Evolutionary conservation across 2,113 vertebrate species (phyloP).

Genomic region (Muscicapa adusta): DNA sequence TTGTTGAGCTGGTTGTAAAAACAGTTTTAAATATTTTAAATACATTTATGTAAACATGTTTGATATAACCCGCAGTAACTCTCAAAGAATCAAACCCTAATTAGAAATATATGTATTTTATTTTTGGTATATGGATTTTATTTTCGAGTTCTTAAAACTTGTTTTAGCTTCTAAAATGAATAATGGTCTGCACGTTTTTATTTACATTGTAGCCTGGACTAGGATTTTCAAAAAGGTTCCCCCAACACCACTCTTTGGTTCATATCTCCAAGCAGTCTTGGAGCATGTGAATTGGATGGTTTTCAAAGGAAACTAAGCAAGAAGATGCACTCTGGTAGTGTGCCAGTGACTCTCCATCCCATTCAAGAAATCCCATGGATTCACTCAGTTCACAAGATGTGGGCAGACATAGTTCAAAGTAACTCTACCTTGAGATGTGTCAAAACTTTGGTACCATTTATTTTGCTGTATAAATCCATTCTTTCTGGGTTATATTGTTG

Average conservation of each 20-base stretch:
- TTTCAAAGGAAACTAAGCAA: not conserved
- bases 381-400: not conserved
- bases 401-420: not conserved
- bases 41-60: not conserved
- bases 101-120: not conserved
- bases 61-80: not conserved
- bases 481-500: not conserved
- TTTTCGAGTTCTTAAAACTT: not conserved
- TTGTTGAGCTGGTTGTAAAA: not conserved
- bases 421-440: not conserved
- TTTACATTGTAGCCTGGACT: not conserved
- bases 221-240: not conserved
- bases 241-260: not conserved
- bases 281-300: not conserved
- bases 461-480: not conserved
- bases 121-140: not conserved
- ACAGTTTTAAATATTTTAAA: not conserved
- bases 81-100: not conserved
- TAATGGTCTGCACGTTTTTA: not conserved
- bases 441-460: not conserved
- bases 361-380: rapidly evolving
- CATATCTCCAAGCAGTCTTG: not conserved
- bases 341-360: not conserved
- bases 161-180: not conserved
- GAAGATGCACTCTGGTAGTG: not conserved